Evolutionary conservation across 2,113 vertebrate genomes (phyloP).

Genomic region (Alosa alosa): DNA sequence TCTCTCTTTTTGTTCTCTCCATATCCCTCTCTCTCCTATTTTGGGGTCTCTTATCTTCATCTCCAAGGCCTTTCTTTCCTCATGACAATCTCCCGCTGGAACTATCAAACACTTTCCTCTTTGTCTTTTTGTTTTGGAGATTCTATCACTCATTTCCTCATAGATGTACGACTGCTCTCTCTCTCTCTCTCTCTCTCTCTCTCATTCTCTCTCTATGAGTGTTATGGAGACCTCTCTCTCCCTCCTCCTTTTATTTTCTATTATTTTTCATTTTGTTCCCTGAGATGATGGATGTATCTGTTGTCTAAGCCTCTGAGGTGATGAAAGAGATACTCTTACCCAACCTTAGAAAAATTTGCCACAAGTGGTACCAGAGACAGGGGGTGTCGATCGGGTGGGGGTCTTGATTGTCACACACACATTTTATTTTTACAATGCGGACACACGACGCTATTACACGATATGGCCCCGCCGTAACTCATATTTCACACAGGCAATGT

Average conservation of each 20-base stretch:
- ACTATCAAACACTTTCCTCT: neutral
- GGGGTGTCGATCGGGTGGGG: constrained; percentile 38
- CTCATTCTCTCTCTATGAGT: neutral
- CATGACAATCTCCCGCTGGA: neutral
- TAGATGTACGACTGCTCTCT: neutral
- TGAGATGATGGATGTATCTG: constrained; percentile 43
- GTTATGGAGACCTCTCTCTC: neutral
- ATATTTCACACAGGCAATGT: constrained; percentile 54
- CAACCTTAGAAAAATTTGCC: constrained; percentile 51
- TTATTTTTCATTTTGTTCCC: constrained; percentile 9
- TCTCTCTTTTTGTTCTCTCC: constrained; percentile 27
- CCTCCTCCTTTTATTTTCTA: neutral
- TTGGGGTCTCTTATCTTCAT: neutral
- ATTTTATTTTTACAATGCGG: constrained; percentile 61
- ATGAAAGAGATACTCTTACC: constrained; percentile 55
- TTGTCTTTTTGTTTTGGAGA: neutral
- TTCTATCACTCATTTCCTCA: neutral
- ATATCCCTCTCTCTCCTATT: constrained; percentile 25
- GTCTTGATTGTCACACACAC: constrained; percentile 54
- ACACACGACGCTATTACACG: constrained; percentile 53
- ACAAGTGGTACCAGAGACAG: constrained; percentile 41
- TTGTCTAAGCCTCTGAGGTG: constrained; percentile 35
- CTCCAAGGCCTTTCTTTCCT: neutral
- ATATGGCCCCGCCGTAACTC: constrained; percentile 51
- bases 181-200: neutral